A percentile compares a stretch with the other conserved stretches of the same genome.
phyloP scores from a whole-genome alignment of 2,113 vertebrate species.

The Oxyruncus cristatus region DNA sequence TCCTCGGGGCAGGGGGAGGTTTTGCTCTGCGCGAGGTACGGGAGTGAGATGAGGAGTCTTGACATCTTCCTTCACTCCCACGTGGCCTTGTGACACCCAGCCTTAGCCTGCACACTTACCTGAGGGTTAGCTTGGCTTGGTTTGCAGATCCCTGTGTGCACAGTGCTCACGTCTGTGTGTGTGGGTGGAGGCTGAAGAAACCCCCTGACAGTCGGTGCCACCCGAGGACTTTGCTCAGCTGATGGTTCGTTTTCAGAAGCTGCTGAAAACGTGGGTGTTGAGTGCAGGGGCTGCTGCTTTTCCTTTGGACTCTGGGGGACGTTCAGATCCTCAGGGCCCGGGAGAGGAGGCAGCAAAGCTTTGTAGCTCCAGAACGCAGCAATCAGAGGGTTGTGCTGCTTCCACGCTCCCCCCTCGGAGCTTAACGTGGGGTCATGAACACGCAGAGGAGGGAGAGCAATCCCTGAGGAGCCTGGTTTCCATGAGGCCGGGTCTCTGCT shows the following conservation, averaged over 20 bases:
- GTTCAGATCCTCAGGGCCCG: background rate
- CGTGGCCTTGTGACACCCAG: accelerated
- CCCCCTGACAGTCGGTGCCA: accelerated
- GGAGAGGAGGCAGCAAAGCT: background rate
- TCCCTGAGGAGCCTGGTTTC: background rate
- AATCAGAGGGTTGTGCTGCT: background rate
- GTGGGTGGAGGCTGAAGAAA: accelerated
- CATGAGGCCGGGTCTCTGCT: accelerated
- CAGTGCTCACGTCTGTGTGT: accelerated
- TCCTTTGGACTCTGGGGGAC: accelerated
- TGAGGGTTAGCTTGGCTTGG: background rate
- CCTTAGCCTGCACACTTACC: accelerated
- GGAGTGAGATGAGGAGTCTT: background rate
- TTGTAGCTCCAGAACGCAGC: background rate
- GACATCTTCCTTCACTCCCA: background rate
- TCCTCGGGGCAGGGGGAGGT: accelerated
- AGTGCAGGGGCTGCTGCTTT: background rate
- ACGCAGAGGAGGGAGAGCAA: background rate
- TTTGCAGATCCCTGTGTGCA: accelerated
- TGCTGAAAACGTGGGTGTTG: background rate
- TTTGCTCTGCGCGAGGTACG: background rate
- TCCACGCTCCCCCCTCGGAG: background rate
- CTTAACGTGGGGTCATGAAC: accelerated
- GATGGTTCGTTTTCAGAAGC: accelerated
- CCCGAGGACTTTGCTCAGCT: accelerated